Conservation (phyloP, 2,888 invertebrate species). For the Apamea sordens region DNA sequence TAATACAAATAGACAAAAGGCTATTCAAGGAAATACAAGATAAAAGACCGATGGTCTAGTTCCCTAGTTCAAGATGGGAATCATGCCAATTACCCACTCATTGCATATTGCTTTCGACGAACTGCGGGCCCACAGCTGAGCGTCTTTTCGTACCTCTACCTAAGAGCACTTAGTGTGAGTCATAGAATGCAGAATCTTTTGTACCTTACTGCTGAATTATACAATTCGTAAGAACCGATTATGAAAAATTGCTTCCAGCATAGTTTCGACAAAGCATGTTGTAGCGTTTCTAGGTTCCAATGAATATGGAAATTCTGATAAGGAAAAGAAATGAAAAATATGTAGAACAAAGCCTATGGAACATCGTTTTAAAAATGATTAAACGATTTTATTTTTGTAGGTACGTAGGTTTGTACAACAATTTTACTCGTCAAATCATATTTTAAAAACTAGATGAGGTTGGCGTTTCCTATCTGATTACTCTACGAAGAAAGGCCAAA, state of each 20-base stretch:
- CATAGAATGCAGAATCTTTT: conserved; percentile 10
- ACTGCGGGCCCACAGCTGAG: neutral
- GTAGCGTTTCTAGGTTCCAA: neutral
- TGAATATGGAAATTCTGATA: neutral
- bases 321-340: neutral
- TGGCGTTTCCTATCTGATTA: too few relatives aligned
- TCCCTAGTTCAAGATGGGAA: conserved; percentile 11
- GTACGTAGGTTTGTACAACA: too few relatives aligned
- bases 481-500: too few relatives aligned
- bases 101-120: conserved; percentile 22
- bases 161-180: conserved; percentile 9
- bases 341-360: neutral
- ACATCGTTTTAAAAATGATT: neutral
- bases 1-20: neutral
- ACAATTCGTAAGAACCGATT: conserved; percentile 1
- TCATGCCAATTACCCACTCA: conserved; percentile 45
- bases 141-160: neutral
- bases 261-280: neutral
- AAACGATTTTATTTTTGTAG: too few relatives aligned
- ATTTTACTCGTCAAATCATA: too few relatives aligned
- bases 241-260: neutral
- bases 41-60: neutral
- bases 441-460: too few relatives aligned
- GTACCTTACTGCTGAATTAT: neutral
- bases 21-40: neutral